phyloP scores from a whole-genome alignment of 2,888 invertebrate species.

The Rhorus exstirpatorius region DNA sequence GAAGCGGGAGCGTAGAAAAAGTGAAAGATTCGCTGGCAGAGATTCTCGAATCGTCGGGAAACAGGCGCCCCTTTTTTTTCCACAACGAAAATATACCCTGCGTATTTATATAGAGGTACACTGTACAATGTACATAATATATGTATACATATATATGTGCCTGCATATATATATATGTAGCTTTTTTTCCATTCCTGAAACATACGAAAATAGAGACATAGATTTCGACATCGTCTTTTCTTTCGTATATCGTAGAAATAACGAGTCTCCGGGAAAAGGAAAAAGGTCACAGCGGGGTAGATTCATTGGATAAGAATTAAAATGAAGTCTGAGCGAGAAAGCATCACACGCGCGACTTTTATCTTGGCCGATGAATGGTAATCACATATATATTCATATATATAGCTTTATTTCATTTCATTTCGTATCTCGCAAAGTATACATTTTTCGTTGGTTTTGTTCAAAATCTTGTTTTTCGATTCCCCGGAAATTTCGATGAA shows the following conservation, averaged over 20 bases:
- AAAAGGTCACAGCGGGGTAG: conserved; percentile 19
- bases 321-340: conserved; percentile 16
- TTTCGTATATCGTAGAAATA: conserved; percentile 14
- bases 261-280: conserved; percentile 16
- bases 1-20: conserved; percentile 28
- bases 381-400: conserved; percentile 4
- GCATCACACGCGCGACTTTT: conserved; percentile 6
- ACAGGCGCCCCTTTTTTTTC: conserved; percentile 61
- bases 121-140: conserved; percentile 7
- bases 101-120: conserved; percentile 26
- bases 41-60: conserved; percentile 54
- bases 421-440: background rate
- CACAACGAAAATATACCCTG: conserved; percentile 23
- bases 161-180: background rate
- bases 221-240: conserved; percentile 14
- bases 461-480: too few species aligned
- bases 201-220: conserved; percentile 40
- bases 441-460: too few species aligned
- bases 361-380: conserved; percentile 5
- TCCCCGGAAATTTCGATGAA: too few species aligned
- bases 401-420: conserved; percentile 1
- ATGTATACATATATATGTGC: too few species aligned
- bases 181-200: background rate
- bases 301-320: conserved; percentile 38
- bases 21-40: conserved; percentile 62